Base-by-base conservation (phyloP, 2,797 vertebrate genomes). In the Moxostoma hubbsi region DNA sequence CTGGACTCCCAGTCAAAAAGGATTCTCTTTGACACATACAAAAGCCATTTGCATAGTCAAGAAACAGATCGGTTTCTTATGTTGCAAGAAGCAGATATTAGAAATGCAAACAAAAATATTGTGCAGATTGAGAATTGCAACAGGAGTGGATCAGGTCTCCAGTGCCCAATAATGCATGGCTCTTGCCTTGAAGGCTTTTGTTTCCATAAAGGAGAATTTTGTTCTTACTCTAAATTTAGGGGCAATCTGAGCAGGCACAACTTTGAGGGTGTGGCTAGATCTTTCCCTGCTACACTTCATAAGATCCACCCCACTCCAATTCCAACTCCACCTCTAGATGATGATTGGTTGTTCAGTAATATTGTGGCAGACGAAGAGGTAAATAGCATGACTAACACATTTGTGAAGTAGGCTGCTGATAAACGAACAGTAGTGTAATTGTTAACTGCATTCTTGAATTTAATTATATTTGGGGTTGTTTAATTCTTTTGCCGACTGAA, bases 331-430 rank as follows among this genome's bases (percentile, higher is more conserved):
- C 92, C 93, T 16, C 80, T 83, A 0, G 91, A 92, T 54, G 89
- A 92, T 1, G 92, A 94, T 69, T 94, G 93, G 92, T 83, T 91
- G 49, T 94, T 94, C 85, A 89, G 86, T 4, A 91, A 94, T 18
- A 95, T 95, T 80, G 80, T 92, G 63, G 24, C 75, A 54, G 86
- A 89, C 68, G 91, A 90, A 54, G 82, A 84, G 15, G 70, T 65
- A 49, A 63, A 24, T 36, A 18, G n/a, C 62, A 62, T 57, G 10
- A 73, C 63, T 46, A 82, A 70, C 11, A 36, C 36, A 36, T 36
- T 36, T 36, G 36, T 36, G 4, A 36, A 36, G 36, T 36, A 36
- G 36, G 36, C 36, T 36, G 36, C 36, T 36, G 36, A 36, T 24
- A 5, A 57, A 9, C 73, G 36, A 36, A 36, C 36, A 36, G 36